These are phyloP conservation scores for Lapara coniferarum DNA, from an alignment of 2,888 invertebrate genomes.

Conservation along the genomic window DNA sequence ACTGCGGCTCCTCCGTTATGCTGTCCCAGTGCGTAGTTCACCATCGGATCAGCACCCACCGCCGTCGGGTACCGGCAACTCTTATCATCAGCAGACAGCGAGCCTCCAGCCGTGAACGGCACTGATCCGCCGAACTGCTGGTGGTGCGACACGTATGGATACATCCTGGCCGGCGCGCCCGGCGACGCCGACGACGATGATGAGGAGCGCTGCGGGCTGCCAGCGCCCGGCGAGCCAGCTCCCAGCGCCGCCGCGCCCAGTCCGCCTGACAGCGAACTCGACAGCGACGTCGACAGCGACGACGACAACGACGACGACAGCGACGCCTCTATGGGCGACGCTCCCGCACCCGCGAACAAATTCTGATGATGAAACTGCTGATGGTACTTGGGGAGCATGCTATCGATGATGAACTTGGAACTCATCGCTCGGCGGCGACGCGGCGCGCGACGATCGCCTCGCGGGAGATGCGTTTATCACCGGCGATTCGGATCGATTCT, in stretches of 20 bases:
- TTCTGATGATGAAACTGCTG: conserved; percentile 87
- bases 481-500: conserved; percentile 84
- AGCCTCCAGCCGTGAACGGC: conserved; percentile 87
- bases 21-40: conserved; percentile 91
- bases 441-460: conserved; percentile 83
- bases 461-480: conserved; percentile 83
- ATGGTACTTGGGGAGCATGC: conserved; percentile 98
- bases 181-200: conserved; percentile 87
- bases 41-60: conserved; percentile 88
- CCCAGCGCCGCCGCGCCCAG: conserved; percentile 86
- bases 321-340: conserved; percentile 89
- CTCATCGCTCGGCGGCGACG: conserved; percentile 90
- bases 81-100: conserved; percentile 88
- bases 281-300: conserved; percentile 82
- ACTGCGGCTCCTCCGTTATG: conserved; percentile 89
- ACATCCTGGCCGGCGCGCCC: conserved; percentile 93
- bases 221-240: conserved; percentile 82
- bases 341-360: conserved; percentile 85
- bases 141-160: conserved; percentile 94
- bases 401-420: conserved; percentile 99
- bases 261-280: conserved; percentile 85
- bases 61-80: conserved; percentile 91
- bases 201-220: conserved; percentile 86
- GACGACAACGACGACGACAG: conserved; percentile 84
- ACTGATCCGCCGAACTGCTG: conserved; percentile 89